These are phyloP conservation scores for Pseudorasbora parva DNA, from an alignment of 2,113 vertebrate genomes.

Conservation along the genomic window DNA sequence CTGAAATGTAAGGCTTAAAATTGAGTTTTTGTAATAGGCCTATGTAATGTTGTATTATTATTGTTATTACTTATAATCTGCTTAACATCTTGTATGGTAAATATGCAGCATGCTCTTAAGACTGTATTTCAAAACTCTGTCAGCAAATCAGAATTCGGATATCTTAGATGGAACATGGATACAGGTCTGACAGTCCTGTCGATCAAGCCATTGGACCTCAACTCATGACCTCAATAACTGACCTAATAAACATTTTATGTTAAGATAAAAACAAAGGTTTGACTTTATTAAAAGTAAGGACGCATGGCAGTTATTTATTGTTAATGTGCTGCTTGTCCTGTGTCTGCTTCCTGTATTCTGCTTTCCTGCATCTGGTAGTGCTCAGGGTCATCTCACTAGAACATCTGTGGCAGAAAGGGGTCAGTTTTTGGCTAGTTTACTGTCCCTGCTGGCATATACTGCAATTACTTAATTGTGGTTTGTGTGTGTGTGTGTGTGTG, in stretches of 20 bases:
- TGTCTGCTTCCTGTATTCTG: not conserved
- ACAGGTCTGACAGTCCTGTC: not conserved
- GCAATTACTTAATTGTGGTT: not conserved
- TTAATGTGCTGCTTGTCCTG: too few species aligned
- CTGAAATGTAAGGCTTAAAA: not conserved
- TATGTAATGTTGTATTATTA: not conserved
- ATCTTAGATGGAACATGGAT: not conserved
- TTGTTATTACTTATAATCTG: not conserved
- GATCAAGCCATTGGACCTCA: not conserved
- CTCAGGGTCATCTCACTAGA: not conserved
- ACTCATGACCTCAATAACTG: slow-evolving; percentile 2
- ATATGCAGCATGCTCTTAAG: slow-evolving; percentile 10
- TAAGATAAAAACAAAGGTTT: not conserved
- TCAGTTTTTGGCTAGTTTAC: not conserved
- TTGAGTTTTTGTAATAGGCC: not conserved
- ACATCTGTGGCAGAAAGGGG: not conserved
- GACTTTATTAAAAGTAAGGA: too few species aligned
- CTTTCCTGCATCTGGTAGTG: not conserved
- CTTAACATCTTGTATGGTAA: not conserved
- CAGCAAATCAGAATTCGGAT: not conserved
- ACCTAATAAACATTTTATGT: not conserved
- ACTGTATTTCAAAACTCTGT: slow-evolving; percentile 8
- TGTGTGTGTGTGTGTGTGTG: too few species aligned
- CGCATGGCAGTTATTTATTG: too few species aligned
- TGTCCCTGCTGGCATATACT: not conserved